Percentiles rank a stretch among this genome's conserved stretches.
Evolutionary conservation across 2,888 invertebrate genomes (phyloP).

Genomic region (Steromphala cineraria): DNA sequence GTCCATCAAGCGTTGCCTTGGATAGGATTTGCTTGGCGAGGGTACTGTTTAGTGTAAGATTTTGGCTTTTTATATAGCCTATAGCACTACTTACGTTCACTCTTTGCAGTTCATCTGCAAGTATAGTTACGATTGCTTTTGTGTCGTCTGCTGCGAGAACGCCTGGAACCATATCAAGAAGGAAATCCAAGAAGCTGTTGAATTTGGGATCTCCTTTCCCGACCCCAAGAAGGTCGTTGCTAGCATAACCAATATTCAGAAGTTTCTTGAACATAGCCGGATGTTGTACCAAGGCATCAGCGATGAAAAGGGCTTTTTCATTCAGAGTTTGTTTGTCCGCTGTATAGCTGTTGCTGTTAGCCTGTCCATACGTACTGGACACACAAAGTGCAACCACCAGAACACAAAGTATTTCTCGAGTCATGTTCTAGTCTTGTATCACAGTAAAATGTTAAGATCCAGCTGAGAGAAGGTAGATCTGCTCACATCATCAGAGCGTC

Average conservation of each 20-base stretch:
- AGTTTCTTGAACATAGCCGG: not conserved
- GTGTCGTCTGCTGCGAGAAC: conserved; percentile 25
- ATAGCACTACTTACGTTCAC: conserved; percentile 23
- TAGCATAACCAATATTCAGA: not conserved
- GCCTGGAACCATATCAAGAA: conserved; percentile 17
- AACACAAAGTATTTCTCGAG: no score
- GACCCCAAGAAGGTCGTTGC: not conserved
- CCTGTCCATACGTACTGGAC: not conserved
- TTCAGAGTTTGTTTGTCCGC: not conserved
- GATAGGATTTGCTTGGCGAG: not conserved
- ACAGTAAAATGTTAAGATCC: no score
- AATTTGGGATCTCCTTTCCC: not conserved
- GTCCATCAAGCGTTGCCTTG: not conserved
- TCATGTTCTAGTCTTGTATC: no score
- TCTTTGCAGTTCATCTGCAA: conserved; percentile 28
- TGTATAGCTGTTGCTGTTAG: conserved; percentile 1
- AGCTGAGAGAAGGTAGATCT: no score
- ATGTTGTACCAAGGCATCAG: not conserved
- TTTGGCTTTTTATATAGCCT: not conserved
- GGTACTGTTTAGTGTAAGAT: not conserved
- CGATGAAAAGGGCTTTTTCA: not conserved
- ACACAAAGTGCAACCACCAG: not conserved
- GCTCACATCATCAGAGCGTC: no score
- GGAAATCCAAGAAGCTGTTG: not conserved
- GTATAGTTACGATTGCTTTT: conserved; percentile 8